Base-by-base conservation (phyloP, 2,113 vertebrate genomes). In the Solea solea region DNA sequence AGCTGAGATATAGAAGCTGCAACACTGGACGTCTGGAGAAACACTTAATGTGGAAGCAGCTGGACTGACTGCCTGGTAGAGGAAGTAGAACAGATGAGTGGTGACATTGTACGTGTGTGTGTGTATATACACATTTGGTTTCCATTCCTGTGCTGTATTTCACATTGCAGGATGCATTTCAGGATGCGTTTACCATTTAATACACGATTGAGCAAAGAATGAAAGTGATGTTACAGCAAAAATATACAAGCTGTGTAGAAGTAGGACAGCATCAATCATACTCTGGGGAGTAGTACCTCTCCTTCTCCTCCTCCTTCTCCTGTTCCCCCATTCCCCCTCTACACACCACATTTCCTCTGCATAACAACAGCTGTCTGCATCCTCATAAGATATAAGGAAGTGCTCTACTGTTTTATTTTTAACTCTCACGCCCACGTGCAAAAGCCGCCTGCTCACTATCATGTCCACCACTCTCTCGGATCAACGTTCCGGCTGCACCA, bases 351-450 rank as follows among this genome's bases (percentile, higher is more conserved):
- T 74, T 77, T 89, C 80, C 86, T 76, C 68, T 66, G 63, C 67
- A 78, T 39, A 60, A 49, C 72, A 62, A 53, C 66, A 70, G 61
- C 69, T 15, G 69, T 64, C 74, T 15, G 76, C 80, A 63, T 52
- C 77, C 76, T 66, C 69, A 46, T 52, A 73, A 78, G 76, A 76
- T 57, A 71, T 56, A 78, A 63, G 74, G 87, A 89, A 87, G 88
- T 90, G 80, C 79, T 68, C 76, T 14, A 50, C 75, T n/a, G 68
- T 59, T 87, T 89, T 91, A 91, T 92, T 92, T 93, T 90, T 92
- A 91, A 88, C 90, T 67, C 72, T 76, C 42, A 55, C 81, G 52
- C 79, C 60, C 61, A 34, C 27, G 1, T 69, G 71, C 59, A 40
- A 63, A 72, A 76, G 51, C 63, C 52, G 66, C 73, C 69, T 41